These are phyloP conservation scores for Verasper variegatus DNA, from an alignment of 2,113 vertebrate species.

Conservation along the genomic window DNA sequence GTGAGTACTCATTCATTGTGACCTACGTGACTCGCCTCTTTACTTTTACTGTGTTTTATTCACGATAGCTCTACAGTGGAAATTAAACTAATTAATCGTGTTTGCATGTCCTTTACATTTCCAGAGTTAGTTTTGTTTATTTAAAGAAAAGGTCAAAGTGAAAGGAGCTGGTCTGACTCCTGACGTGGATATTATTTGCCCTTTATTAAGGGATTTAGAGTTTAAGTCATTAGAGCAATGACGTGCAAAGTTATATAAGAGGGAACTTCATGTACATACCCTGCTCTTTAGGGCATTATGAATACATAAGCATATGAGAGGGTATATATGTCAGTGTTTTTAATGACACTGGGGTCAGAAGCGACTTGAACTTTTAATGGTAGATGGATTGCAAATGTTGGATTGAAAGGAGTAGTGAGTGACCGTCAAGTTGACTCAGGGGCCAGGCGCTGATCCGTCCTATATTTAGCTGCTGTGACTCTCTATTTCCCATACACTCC, in stretches of 20 bases:
- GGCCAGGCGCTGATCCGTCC: constrained; percentile 41
- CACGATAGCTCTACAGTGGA: too few relatives aligned
- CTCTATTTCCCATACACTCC: constrained; percentile 35
- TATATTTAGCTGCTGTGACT: constrained; percentile 59
- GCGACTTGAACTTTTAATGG: constrained; percentile 9
- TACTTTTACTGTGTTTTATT: not conserved
- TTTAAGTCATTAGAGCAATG: constrained; percentile 41
- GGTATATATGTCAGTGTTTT: constrained; percentile 2
- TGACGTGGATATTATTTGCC: constrained; percentile 21
- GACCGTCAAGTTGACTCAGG: constrained; percentile 25
- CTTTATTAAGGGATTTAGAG: constrained; percentile 40
- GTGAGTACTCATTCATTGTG: constrained; percentile 81
- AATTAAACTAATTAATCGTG: not conserved
- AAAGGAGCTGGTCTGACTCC: not conserved
- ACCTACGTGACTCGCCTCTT: not conserved
- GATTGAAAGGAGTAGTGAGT: constrained; percentile 25
- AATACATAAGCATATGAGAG: not conserved
- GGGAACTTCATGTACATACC: not conserved
- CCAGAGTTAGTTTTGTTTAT: not conserved
- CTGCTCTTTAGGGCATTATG: constrained; percentile 8
- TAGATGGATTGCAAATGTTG: constrained; percentile 1
- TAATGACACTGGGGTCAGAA: not conserved
- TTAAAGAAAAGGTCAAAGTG: constrained; percentile 6
- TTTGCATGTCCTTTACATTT: not conserved
- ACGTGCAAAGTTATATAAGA: constrained; percentile 45